These are phyloP conservation scores for Latheticus oryzae DNA, from an alignment of 2,888 invertebrate genomes.

Conservation along the genomic window DNA sequence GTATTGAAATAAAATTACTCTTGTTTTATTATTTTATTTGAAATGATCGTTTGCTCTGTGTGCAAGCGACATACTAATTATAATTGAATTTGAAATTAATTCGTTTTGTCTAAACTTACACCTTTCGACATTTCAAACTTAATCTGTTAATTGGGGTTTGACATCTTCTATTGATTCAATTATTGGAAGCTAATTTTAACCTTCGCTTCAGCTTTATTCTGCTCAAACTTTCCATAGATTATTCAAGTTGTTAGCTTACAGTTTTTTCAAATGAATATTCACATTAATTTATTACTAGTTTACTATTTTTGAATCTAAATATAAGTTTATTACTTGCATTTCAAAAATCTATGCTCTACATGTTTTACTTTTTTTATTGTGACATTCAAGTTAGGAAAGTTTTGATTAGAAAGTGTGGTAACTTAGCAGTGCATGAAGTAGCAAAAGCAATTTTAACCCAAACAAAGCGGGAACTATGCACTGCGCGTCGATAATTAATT, in stretches of 20 bases:
- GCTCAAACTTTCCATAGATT: too few relatives aligned
- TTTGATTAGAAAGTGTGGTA: slow-evolving; percentile 42
- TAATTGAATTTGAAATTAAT: slow-evolving; percentile 6
- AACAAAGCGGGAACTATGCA: slow-evolving; percentile 21
- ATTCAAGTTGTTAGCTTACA: too few relatives aligned
- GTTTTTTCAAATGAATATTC: too few relatives aligned
- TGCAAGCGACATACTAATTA: slow-evolving; percentile 25
- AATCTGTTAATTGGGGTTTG: slow-evolving; percentile 15
- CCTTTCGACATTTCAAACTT: neutral
- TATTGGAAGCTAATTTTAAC: neutral
- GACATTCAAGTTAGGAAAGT: slow-evolving; percentile 37
- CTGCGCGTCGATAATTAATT: slow-evolving; percentile 21
- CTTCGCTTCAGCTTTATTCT: too few relatives aligned
- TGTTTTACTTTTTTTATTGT: slow-evolving; percentile 12
- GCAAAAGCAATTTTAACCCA: slow-evolving; percentile 7
- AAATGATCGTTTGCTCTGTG: too few relatives aligned
- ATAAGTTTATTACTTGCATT: too few relatives aligned
- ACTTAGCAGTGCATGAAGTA: slow-evolving; percentile 37
- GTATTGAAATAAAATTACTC: too few relatives aligned
- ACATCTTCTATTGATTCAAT: slow-evolving; percentile 1
- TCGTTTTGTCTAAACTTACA: slow-evolving; percentile 7
- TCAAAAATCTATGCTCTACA: slow-evolving; percentile 32
- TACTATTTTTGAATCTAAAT: too few relatives aligned
- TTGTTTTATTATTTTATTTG: too few relatives aligned
- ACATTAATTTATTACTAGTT: too few relatives aligned